Evolutionary conservation across 2,888 invertebrate genomes (phyloP), one percentile per base, ranked within the genome.

Genomic region (Cerastis leucographa): DNA sequence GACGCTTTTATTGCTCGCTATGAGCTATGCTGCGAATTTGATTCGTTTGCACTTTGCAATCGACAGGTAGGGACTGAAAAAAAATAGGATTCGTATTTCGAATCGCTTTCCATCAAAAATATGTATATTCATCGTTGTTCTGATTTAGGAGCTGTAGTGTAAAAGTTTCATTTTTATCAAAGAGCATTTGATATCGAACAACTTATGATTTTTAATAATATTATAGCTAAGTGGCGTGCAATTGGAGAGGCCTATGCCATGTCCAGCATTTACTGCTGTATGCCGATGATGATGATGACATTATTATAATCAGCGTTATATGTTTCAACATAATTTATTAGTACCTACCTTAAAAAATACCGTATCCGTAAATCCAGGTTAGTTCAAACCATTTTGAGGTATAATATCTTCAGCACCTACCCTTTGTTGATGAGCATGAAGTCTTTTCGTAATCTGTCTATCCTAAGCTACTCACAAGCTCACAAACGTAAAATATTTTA

Each of bases 31-130:
- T 77, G 61, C 59, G 61, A 77, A 82, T 82, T 74, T 85, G 56
- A 82, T 72, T 82, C 78, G 83, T 77, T 74, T 74, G 86, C 77
- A 76, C 73, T 83, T 81, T 71, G 46, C 73, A 62, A 76, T 81
- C 85, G 82, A 71, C 81, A 67, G 54, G 78, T 77, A 77, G 17
- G n/a, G 8, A 65, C 44, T 69, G 62, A n/a, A 12, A 69, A 73
- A 80, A 83, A 74, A 68, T 35, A 44, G 42, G 51, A 54, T 59
- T 59, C 40, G 68, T 61, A 54, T 81, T 74, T 74, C 69, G 35
- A n/a, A 72, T 66, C 22, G 65, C 35, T 74, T 69, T 74, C 56
- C 61, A 73, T 76, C 51, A 71, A 68, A 81, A 85, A 81, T 71
- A 64, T 73, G 67, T 85, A 49, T 75, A 67, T 85, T 70, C 62